Evolutionary conservation across 1,140 invertebrate species (phyloP), one percentile per base, ranked within the genome.

Genomic region (Cydia amplana): DNA sequence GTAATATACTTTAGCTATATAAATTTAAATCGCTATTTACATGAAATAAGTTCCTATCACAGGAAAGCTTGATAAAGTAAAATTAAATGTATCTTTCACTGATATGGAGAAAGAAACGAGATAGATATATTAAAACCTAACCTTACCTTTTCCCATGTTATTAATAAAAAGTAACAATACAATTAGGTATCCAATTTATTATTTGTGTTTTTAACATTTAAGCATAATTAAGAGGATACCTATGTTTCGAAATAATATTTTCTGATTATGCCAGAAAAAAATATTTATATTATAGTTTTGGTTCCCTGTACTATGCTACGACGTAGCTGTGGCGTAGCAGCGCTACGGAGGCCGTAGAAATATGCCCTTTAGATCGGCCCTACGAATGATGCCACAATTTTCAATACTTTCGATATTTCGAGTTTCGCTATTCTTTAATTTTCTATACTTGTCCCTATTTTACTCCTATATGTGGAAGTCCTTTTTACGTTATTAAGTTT

Each of bases 251-350:
- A 55, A 18, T 0, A 18, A 55, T 4, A 55, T 7, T 20, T 55
- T 55, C 49, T 51, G 1, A 60, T 20, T 60, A 55, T 55, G n/a
- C 18, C 18, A n/a, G n/a, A n/a, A 55, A 16, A 5, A 51, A 2
- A 28, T 55, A 18, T n/a, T 23, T 23, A 23, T 60, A 12, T 20
- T 23, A 23, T 60, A 7, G 18, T 18, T 23, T 23, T 12, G 7
- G 55, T 60, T 20, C 55, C 20, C 20, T 23, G 20, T 60, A 20
- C 55, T 60, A 23, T 74, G 74, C 79, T 80, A 80, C 79, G 77
- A 2, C 77, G 75, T 78, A 76, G 79, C 79, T 2, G 16, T 6
- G 7, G 16, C 65, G 65, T 70, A 70, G 76, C 64, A 32, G 36
- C 16, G 43, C 78, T 79, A 79, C 78, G 78, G 70, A n/a, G 7